Percentiles rank a stretch among this genome's conserved stretches.
These are phyloP conservation scores for Alcedo atthis DNA, from an alignment of 2,797 vertebrate genomes.

Conservation along the genomic window DNA sequence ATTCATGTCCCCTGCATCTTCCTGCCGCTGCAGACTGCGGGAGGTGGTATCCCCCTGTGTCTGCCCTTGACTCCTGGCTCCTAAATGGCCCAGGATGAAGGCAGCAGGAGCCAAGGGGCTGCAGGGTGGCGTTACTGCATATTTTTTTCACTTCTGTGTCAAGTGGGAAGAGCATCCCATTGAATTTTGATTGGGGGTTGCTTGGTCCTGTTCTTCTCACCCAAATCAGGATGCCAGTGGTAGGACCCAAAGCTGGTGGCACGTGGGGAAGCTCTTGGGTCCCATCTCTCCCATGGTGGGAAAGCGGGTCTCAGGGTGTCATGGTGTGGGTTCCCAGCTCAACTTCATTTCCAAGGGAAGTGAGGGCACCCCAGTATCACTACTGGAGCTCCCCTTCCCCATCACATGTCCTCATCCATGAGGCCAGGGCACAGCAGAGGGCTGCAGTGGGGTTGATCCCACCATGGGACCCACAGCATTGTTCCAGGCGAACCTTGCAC, in stretches of 20 bases:
- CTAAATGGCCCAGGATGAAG: background rate
- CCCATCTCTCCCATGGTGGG: accelerated
- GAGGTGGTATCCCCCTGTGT: accelerated
- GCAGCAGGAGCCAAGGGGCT: background rate
- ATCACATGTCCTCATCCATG: accelerated
- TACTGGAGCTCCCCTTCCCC: background rate
- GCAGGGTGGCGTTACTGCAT: background rate
- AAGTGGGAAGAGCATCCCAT: background rate
- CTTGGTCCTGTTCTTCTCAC: background rate
- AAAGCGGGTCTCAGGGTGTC: background rate
- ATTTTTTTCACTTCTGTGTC: accelerated
- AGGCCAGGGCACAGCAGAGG: background rate
- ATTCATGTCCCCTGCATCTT: background rate
- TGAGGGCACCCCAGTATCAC: background rate
- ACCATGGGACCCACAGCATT: background rate
- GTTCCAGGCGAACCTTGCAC: background rate
- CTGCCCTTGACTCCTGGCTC: background rate
- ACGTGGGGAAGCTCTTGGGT: background rate
- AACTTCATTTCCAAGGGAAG: background rate
- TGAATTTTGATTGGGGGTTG: background rate
- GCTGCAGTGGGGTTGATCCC: background rate
- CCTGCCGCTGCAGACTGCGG: background rate
- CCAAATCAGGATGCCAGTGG: background rate
- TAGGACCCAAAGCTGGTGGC: background rate
- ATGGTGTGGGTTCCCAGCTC: background rate